phyloP scores from a whole-genome alignment of 1,140 invertebrate species.

The Drosophila elegans region DNA sequence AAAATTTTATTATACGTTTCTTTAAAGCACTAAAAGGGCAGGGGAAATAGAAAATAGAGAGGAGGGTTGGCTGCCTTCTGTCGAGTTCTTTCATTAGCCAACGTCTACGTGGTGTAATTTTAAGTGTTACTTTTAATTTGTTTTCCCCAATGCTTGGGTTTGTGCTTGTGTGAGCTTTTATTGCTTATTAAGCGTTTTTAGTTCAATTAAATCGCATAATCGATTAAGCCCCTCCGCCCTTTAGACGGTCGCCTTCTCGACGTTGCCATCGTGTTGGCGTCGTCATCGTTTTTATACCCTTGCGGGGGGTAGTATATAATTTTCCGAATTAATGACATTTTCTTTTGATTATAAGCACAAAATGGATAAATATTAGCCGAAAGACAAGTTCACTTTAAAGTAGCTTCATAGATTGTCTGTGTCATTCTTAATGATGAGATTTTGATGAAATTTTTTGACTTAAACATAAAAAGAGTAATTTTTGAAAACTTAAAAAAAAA shows the following conservation, averaged over 20 bases:
- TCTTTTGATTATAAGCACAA: not conserved
- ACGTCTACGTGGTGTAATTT: constrained; percentile 75
- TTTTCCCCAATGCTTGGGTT: constrained; percentile 46
- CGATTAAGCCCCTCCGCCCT: constrained; percentile 64
- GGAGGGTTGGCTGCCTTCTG: constrained; percentile 5
- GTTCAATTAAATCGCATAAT: constrained; percentile 82
- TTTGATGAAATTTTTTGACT: no score
- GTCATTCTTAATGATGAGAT: no score
- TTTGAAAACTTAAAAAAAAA: no score
- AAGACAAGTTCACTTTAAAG: no score
- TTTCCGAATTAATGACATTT: no score
- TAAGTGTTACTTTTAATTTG: constrained; percentile 82
- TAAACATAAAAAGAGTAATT: no score
- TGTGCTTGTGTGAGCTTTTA: constrained; percentile 65
- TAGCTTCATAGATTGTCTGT: no score
- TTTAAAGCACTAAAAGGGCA: constrained; percentile 46
- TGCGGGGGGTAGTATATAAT: constrained; percentile 1
- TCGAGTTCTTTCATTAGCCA: constrained; percentile 71
- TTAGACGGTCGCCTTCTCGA: constrained; percentile 7
- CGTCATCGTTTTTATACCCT: constrained; percentile 19
- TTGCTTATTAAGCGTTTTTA: constrained; percentile 83
- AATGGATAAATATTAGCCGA: no score
- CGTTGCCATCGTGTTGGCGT: constrained; percentile 17
- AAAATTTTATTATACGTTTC: constrained; percentile 77
- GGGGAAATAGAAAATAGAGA: not conserved